Evolutionary conservation across 2,797 vertebrate genomes (phyloP), one percentile per base, ranked within the genome.

Genomic region (Lagorchestes hirsutus): DNA sequence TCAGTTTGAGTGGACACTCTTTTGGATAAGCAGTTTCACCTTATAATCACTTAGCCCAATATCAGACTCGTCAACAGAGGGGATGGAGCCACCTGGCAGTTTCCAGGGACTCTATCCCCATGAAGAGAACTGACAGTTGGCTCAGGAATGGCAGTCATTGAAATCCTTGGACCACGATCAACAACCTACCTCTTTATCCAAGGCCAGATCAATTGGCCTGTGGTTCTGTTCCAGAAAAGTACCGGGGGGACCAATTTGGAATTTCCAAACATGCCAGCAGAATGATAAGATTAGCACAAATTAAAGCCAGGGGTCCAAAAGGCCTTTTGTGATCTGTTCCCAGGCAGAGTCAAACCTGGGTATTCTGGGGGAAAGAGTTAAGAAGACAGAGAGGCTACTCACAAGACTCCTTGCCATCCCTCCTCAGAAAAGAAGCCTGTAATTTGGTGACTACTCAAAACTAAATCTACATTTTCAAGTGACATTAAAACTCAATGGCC

Each of bases 241-340:
- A 87, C 98, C 96, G 97, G 95, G 67, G 97, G 97, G 98, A 98
- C 91, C 94, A 97, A 98, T 97, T 97, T 94, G 97, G 54, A 52
- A 87, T 87, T 87, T 87, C 40, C 22, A 87, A 87, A 46, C 40
- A 87, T 87, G 74, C 74, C 74, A 87, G 74, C 74, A 87, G 74
- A 87, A 87, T 93, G 67, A 56, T 93, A 74, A 40, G 67, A 98
- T 98, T 98, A 98, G 96, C 97, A 97, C 96, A 97, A 96, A 98
- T 98, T 98, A 98, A 98, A 98, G 92, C 40, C 74, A 87, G 27
- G 74, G n/a, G 22, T 87, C 74, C 22, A 46, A 87, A 87, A 46
- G 74, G 22, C 74, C 40, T 46, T 46, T 87, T 87, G 74, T 46
- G 74, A 22, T 87, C 74, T 87, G 74, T 87, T 50, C 40, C 9